Conservation (phyloP, 2,888 invertebrate species). For the Entomobrya multifasciata region DNA sequence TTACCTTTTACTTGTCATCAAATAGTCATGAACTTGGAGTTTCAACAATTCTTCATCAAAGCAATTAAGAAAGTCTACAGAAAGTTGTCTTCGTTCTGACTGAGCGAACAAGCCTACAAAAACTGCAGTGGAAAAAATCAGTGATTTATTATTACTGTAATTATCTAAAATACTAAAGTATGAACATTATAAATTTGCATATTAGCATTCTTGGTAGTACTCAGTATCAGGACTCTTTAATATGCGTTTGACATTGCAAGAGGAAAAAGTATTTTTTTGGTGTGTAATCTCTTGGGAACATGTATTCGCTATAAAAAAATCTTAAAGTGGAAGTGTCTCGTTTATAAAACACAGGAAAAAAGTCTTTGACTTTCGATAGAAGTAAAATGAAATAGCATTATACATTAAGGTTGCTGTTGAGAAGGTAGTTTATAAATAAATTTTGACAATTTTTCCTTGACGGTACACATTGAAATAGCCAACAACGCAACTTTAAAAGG, state of each 20-base stretch:
- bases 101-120: neutral
- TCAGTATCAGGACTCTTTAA: neutral
- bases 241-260: neutral
- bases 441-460: slow-evolving; percentile 17
- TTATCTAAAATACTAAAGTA: slow-evolving; percentile 21
- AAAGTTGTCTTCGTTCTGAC: slow-evolving; percentile 24
- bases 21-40: slow-evolving; percentile 53
- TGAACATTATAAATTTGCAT: neutral
- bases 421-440: too few species aligned
- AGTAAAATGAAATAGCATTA: neutral
- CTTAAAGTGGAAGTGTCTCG: too few species aligned
- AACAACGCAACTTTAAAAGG: slow-evolving; percentile 12
- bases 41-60: slow-evolving; percentile 2
- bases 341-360: too few species aligned
- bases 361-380: slow-evolving; percentile 2
- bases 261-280: neutral
- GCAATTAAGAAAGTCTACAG: neutral
- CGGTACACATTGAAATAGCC: neutral
- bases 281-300: too few species aligned
- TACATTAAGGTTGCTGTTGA: too few species aligned
- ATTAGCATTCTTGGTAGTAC: neutral
- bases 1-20: slow-evolving; percentile 55
- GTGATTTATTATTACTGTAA: slow-evolving; percentile 51
- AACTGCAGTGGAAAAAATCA: slow-evolving; percentile 21
- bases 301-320: too few species aligned